Evolutionary conservation across 2,888 invertebrate species (phyloP).

Genomic region (Pheosia tremula): DNA sequence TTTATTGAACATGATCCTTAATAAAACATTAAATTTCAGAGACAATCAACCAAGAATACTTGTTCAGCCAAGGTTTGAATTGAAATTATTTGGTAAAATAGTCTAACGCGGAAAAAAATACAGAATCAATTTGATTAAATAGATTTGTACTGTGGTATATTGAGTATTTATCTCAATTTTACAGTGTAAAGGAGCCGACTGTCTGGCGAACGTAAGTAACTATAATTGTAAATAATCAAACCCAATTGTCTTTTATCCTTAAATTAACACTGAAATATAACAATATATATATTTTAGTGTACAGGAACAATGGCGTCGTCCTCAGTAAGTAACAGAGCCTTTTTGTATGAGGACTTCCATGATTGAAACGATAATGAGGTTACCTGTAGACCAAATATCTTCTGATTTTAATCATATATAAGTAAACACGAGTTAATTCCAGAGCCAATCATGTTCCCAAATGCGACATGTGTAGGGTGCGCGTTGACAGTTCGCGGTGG

Average conservation of each 20-base stretch:
- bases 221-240: neutral
- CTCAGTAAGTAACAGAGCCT: constrained; percentile 36
- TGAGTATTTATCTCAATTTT: neutral
- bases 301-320: constrained; percentile 50
- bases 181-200: constrained; percentile 29
- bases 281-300: constrained; percentile 42
- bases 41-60: neutral
- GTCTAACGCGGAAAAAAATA: no score
- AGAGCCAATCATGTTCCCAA: no score
- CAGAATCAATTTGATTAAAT: no score
- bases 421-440: no score
- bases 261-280: neutral
- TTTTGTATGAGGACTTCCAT: no score
- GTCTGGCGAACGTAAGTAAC: constrained; percentile 22
- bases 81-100: neutral
- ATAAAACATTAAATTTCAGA: neutral
- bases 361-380: no score
- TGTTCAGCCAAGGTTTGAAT: constrained; percentile 4
- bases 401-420: no score
- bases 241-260: no score
- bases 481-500: no score
- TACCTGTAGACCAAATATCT: no score
- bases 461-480: no score
- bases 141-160: no score
- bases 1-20: neutral